Evolutionary conservation across 2,888 invertebrate species (phyloP).

Genomic region (Erpobdella octoculata): DNA sequence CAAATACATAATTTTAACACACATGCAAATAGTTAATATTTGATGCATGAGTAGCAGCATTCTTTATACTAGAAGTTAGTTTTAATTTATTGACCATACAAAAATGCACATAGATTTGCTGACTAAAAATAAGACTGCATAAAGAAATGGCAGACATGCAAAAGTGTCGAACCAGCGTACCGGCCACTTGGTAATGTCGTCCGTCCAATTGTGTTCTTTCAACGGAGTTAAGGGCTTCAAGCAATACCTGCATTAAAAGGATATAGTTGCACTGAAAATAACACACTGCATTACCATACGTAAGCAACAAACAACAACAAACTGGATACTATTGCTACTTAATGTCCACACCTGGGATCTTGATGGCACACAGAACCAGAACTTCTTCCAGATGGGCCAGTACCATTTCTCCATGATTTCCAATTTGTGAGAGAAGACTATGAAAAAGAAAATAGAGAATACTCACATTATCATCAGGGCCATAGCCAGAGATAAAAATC

Average conservation of each 20-base stretch:
- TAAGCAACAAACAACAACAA: too few relatives aligned
- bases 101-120: not conserved
- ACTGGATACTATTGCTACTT: too few relatives aligned
- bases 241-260: constrained; percentile 52
- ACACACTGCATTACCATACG: not conserved
- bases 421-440: constrained; percentile 24
- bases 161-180: constrained; percentile 50
- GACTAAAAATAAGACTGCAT: not conserved
- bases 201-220: constrained; percentile 91
- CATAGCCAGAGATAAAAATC: too few relatives aligned
- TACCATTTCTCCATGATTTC: constrained; percentile 24
- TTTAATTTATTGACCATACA: not conserved
- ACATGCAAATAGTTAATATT: too few relatives aligned
- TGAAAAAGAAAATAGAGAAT: too few relatives aligned
- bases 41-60: not conserved
- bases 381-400: constrained; percentile 54
- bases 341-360: constrained; percentile 70
- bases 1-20: too few relatives aligned
- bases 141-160: not conserved
- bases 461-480: too few relatives aligned
- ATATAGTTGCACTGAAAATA: not conserved
- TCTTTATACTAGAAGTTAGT: not conserved
- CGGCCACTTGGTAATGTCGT: constrained; percentile 97
- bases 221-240: constrained; percentile 82
- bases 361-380: constrained; percentile 93